phyloP scores from a whole-genome alignment of 2,888 invertebrate species.

The Lathronympha strigana region DNA sequence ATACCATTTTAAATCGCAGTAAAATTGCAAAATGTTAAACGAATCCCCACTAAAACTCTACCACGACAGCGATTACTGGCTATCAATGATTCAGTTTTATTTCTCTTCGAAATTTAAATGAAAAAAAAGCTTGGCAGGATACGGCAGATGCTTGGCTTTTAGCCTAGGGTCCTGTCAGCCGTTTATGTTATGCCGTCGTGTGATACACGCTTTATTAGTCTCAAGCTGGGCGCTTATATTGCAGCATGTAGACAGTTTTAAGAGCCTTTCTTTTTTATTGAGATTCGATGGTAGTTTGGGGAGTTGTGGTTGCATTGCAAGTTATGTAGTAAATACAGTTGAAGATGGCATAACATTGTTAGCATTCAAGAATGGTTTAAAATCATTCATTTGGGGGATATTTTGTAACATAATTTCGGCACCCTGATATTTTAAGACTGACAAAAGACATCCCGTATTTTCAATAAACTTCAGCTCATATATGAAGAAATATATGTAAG shows the following conservation, averaged over 20 bases:
- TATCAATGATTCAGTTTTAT: conserved; percentile 41
- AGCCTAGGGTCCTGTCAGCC: conserved; percentile 59
- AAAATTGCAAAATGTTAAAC: conserved; percentile 5
- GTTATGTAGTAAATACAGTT: too few species aligned
- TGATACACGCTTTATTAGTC: conserved; percentile 41
- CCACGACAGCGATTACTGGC: conserved; percentile 28
- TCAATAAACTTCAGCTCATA: neutral
- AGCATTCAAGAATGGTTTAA: too few species aligned
- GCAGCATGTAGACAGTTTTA: conserved; percentile 35
- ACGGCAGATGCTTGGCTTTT: conserved; percentile 62
- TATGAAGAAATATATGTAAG: too few species aligned
- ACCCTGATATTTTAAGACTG: neutral
- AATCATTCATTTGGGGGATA: too few species aligned
- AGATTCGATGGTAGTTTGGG: neutral
- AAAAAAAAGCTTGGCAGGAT: conserved; percentile 41
- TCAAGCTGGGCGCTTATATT: conserved; percentile 34
- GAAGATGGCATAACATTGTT: too few species aligned
- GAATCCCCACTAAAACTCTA: conserved; percentile 1
- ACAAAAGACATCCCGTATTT: neutral
- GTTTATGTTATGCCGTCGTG: conserved; percentile 32
- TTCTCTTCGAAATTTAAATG: conserved; percentile 40
- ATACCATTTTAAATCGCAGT: too few species aligned
- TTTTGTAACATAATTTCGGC: neutral
- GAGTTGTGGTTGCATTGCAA: neutral
- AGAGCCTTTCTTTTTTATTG: conserved; percentile 28